Base-by-base conservation (phyloP, 2,797 vertebrate genomes). In the Periophthalmus magnuspinnatus region DNA sequence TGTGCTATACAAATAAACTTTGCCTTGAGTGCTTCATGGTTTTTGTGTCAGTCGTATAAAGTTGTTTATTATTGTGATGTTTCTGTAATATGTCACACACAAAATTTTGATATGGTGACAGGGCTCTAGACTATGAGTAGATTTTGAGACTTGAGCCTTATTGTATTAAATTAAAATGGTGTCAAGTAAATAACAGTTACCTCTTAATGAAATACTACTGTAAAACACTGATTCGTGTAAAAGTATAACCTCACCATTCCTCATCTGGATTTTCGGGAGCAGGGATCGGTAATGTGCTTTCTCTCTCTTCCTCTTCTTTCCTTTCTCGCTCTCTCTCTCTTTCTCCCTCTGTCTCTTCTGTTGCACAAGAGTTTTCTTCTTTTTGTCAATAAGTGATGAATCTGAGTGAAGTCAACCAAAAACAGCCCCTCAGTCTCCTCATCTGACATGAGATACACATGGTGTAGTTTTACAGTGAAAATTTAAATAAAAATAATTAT, bases 351-450 rank as follows among this genome's bases (percentile, higher is more conserved):
- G n/a, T n/a, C n/a, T 83, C 72, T 92, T 85, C 66, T 78, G 82
- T 48, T 87, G 74, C 0, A 81, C 82, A 52, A 88, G 81, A 17
- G 86, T 81, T 81, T 94, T 93, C 19, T 85, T 95, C 78, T 92
- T 93, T 84, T 94, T 95, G 82, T 99, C 93, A 74, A 99, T n/a
- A n/a, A n/a, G n/a, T 96, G 75, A 99, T 96, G 92, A n/a, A 99
- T 99, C 90, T 98, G 97, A 0, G 96, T 96, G 89, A 99, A 99
- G 89, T 99, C 98, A 84, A 99, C 97, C 75, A 99, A 93, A 88
- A 94, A 99, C 80, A 97, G 88, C 68, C 95, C 94, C 81, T 99
- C 97, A 0, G 95, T 95, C 88, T 99, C 97, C 89, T 99, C 98
- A 91, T 98, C 97, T 99, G 89, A 63, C 0, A 28, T 7, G 62